phyloP scores from a whole-genome alignment of 2,113 vertebrate species.

The Suricata suricatta region DNA sequence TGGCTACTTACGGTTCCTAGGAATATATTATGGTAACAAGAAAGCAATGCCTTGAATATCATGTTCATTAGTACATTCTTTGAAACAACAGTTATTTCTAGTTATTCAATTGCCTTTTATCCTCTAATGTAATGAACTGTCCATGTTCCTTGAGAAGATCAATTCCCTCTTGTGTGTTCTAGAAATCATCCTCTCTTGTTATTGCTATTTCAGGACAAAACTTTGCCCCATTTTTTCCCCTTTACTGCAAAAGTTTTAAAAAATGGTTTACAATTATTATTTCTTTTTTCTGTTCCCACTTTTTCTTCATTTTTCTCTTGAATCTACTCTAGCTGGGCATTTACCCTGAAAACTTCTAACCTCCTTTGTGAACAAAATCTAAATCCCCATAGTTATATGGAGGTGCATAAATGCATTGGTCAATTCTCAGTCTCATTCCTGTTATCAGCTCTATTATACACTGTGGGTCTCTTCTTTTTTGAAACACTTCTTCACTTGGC shows the following conservation, averaged over 20 bases:
- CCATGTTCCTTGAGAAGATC: not conserved
- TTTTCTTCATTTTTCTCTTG: not conserved
- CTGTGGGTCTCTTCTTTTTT: not conserved
- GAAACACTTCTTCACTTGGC: not conserved
- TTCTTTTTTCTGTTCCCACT: not conserved
- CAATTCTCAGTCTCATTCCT: not conserved
- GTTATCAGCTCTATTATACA: not conserved
- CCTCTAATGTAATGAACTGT: not conserved
- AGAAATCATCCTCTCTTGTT: not conserved
- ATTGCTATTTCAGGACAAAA: not conserved
- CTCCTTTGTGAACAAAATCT: not conserved
- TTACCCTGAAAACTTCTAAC: not conserved
- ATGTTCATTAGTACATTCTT: not conserved
- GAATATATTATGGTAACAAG: not conserved
- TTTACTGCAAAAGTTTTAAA: not conserved
- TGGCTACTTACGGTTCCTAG: not conserved
- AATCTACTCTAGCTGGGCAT: not conserved
- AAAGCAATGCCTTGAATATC: not conserved
- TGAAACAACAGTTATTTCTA: not conserved
- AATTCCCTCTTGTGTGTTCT: not conserved
- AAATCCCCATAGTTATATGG: not conserved
- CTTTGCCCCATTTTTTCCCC: not conserved
- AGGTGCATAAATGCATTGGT: not conserved
- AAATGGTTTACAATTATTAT: not conserved
- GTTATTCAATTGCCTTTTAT: not conserved